phyloP scores from a whole-genome alignment of 2,113 vertebrate genomes.

The Eublepharis macularius region DNA sequence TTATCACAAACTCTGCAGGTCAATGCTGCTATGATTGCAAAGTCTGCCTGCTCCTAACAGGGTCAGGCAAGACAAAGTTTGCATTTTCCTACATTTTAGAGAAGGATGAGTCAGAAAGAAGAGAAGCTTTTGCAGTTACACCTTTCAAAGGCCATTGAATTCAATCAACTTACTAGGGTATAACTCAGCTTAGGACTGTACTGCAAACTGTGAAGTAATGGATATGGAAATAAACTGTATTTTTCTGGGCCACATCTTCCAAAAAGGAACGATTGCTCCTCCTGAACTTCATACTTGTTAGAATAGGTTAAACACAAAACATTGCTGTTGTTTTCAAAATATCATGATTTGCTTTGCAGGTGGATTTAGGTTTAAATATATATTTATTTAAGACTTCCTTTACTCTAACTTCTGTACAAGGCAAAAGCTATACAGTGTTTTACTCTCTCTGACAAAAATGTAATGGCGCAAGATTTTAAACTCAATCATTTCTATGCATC shows the following conservation, averaged over 20 bases:
- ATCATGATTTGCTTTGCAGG: background rate
- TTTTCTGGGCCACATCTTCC: background rate
- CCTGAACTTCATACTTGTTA: background rate
- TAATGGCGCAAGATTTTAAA: conserved; percentile 34
- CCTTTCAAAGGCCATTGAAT: no score
- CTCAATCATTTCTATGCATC: conserved; percentile 43
- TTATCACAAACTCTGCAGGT: no score
- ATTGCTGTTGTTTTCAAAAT: background rate
- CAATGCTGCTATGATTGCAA: no score
- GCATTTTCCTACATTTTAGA: no score
- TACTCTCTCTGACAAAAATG: background rate
- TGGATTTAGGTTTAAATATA: background rate
- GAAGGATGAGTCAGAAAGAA: no score
- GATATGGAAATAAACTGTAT: background rate
- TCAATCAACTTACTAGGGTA: no score
- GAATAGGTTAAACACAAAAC: background rate
- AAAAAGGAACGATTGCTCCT: background rate
- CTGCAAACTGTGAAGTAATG: no score
- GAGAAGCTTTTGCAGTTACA: no score
- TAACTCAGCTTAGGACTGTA: background rate
- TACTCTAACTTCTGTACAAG: background rate
- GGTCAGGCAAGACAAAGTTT: no score
- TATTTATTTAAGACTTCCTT: background rate
- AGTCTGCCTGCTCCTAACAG: no score
- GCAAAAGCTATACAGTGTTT: background rate